Base-by-base conservation (phyloP, 2,113 vertebrate species). In the Cervus canadensis region DNA sequence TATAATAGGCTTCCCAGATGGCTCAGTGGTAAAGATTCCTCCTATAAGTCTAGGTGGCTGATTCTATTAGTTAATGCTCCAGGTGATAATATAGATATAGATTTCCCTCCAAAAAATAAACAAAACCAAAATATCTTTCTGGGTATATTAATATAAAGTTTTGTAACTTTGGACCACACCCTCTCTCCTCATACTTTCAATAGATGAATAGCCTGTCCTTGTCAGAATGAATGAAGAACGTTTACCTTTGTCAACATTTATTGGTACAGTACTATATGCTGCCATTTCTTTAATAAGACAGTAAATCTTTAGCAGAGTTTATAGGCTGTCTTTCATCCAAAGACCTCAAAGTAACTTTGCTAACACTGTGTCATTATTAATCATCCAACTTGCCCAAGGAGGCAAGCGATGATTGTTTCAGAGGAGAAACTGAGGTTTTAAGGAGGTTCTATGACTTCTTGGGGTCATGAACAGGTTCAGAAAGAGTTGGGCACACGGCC, bases 241-340 rank as follows among this genome's bases (percentile, higher is more conserved):
- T 96, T 96, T 95, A 97, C 94, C 67, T 97, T 89, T 81, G 97
- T 87, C 93, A 52, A 81, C 54, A 33, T 97, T 98, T 98, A 97
- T 91, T 88, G 87, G 71, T 52, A 7, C 94, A 81, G 62, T 45
- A 67, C 82, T 81, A 56, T 57, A 48, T 21, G 87, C 82, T 52
- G 76, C 88, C 45, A 45, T 96, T 56, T 59, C 83, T 98, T 97
- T 97, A 96, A 96, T 94, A 96, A 97, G 97, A 97, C 89, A 94
- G 89, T 97, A 97, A 98, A 97, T 95, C 96, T 89, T 91, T 28
- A 95, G 90, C 97, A 54, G 45, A 89, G 52, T 97, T 98, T 98
- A 98, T 95, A 89, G 95, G 87, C 6, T 97, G 95, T 91, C 97
- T 98, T 98, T 98, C 93, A 98, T 98, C 95, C 86, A 94, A 97